phyloP scores from a whole-genome alignment of 2,888 invertebrate genomes.

The Leptothorax acervorum region DNA sequence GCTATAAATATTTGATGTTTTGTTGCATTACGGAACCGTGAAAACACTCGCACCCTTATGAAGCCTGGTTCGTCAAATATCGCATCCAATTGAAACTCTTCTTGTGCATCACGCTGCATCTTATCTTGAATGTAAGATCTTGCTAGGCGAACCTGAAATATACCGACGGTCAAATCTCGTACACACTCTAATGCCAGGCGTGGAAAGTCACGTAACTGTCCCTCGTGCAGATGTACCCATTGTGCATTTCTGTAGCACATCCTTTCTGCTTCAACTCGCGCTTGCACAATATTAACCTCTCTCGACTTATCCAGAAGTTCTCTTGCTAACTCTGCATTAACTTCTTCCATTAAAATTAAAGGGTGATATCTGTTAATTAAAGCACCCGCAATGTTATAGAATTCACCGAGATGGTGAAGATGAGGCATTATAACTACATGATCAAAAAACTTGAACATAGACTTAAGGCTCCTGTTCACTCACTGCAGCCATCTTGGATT shows the following conservation, averaged over 20 bases:
- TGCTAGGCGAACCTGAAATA: constrained; percentile 19
- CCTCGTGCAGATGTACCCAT: neutral
- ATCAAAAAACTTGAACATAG: constrained; percentile 59
- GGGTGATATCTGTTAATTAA: constrained; percentile 19
- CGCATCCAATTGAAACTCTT: too few species aligned
- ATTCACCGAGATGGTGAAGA: neutral
- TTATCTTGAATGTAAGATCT: too few species aligned
- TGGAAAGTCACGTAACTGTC: constrained; percentile 7
- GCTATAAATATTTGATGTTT: too few species aligned
- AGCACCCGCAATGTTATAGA: constrained; percentile 28
- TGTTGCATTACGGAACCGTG: too few species aligned
- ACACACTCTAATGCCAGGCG: constrained; percentile 3
- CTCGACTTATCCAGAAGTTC: neutral
- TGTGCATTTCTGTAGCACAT: neutral
- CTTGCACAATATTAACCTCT: constrained; percentile 1
- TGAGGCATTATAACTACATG: neutral
- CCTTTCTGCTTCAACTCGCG: neutral
- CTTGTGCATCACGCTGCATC: too few species aligned
- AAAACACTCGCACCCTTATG: too few species aligned
- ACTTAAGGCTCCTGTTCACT: too few species aligned
- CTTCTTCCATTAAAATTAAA: constrained; percentile 22
- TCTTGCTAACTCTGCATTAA: neutral
- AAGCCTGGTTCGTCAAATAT: too few species aligned
- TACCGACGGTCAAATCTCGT: constrained; percentile 20
- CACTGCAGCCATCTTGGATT: too few species aligned